Evolutionary conservation across 1,140 invertebrate species (phyloP).

Genomic region (Oryctes rhinoceros): DNA sequence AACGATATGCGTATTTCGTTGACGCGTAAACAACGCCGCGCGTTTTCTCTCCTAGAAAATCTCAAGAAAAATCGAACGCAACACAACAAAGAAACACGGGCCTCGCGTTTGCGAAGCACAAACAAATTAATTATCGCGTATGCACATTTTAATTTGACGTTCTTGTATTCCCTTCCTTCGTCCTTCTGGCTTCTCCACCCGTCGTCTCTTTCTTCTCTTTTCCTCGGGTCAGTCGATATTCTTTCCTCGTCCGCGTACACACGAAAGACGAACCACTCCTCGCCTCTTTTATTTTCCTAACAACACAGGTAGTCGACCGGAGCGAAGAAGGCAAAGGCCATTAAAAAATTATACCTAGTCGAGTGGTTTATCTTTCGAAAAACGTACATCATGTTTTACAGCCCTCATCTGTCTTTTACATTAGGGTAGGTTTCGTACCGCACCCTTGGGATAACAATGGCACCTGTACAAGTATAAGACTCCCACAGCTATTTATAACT

Average conservation of each 20-base stretch:
- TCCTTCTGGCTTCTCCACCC: neutral
- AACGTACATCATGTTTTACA: constrained; percentile 32
- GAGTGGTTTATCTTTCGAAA: constrained; percentile 36
- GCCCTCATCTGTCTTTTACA: constrained; percentile 29
- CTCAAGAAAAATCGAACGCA: constrained; percentile 18
- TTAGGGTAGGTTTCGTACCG: constrained; percentile 36
- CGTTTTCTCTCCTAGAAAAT: neutral
- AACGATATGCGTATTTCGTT: neutral
- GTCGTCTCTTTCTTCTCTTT: neutral
- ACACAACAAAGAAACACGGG: constrained; percentile 2
- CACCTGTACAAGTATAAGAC: constrained; percentile 24
- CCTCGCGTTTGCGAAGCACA: constrained; percentile 2
- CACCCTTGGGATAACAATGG: constrained; percentile 32
- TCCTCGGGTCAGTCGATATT: constrained; percentile 15
- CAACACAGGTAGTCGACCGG: constrained; percentile 36
- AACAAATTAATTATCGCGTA: constrained; percentile 24
- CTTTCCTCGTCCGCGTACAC: neutral
- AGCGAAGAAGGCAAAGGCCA: constrained; percentile 32
- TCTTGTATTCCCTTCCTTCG: neutral
- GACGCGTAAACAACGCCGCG: neutral
- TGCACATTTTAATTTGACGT: constrained; percentile 21
- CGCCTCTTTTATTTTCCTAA: constrained; percentile 17
- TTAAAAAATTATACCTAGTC: constrained; percentile 33
- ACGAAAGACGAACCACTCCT: neutral
- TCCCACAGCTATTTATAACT: constrained; percentile 30